Evolutionary conservation across 2,888 invertebrate species (phyloP), one percentile per base, ranked within the genome.

Genomic region (Amitus sp.): DNA sequence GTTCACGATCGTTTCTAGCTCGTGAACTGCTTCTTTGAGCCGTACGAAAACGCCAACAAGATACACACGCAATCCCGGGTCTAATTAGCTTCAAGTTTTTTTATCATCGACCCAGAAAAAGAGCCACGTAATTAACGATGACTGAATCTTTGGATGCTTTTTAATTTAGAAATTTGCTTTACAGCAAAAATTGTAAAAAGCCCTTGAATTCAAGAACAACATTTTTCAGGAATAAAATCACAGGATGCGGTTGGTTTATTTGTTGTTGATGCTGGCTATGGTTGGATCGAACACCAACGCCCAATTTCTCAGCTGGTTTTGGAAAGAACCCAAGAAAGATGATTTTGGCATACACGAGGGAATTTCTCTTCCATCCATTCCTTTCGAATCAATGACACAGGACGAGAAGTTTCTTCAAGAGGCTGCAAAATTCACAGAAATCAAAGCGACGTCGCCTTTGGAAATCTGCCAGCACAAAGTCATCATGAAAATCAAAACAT

Each of bases 391-490:
- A 0, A 74, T 78, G 74, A 80, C 80, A 2, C 76, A 81, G 3
- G 89, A 89, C 73, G 87, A 89, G 67, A 87, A 87, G 66, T 89
- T 89, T 70, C 81, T 89, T n/a, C 83, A 84, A 47, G 86, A 87
- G 75, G 88, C 88, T 18, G 83, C 86, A 10, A 86, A 87, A 74
- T 83, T 87, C 46, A 85, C 86, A 1, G 85, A 87, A 9, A 83
- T 86, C 52, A 83, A 84, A 50, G 78, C 86, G 61, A 83, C 87
- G 0, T 85, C 85, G 0, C 86, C 87, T 1, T 75, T 89, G 47
- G 88, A 89, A 77, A 83, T 84, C 7, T 89, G 89, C 75, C 88
- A 89, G 72, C 88, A 89, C 68, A 85, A 89, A 87, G 86, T 89
- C 15, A 83, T 90, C 1, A 82, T 88, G 71, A 86, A 85, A 72